A percentile compares a stretch with the other conserved stretches of the same genome.
Evolutionary conservation across 2,888 invertebrate species (phyloP).

Genomic region (Meliscaeva auricollis): DNA sequence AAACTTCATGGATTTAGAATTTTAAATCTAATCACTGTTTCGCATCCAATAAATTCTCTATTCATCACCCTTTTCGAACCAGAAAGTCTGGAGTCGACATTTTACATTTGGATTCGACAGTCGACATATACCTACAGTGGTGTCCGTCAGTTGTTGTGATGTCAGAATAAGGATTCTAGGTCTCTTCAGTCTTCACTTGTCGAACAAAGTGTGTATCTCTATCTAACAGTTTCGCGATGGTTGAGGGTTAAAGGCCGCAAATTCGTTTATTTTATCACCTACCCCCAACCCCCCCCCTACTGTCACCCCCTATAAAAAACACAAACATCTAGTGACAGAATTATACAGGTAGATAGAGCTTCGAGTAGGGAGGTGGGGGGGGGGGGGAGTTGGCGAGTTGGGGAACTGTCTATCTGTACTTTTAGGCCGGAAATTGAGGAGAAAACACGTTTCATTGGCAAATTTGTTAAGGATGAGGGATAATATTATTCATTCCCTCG

Average conservation of each 20-base stretch:
- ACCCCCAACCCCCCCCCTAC: neutral
- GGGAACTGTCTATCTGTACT: neutral
- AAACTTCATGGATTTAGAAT: constrained; percentile 68
- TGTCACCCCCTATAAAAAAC: too few species aligned
- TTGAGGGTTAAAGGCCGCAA: constrained; percentile 46
- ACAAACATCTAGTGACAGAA: neutral
- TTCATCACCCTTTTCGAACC: constrained; percentile 49
- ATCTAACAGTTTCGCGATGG: constrained; percentile 14
- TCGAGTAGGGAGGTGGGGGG: neutral
- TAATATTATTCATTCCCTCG: constrained; percentile 53
- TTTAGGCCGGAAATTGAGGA: constrained; percentile 43
- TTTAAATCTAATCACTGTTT: constrained; percentile 65
- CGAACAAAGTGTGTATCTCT: constrained; percentile 16
- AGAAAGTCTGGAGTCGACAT: neutral
- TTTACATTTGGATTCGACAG: constrained; percentile 21
- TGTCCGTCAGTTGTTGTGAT: constrained; percentile 9
- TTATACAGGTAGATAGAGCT: constrained; percentile 37
- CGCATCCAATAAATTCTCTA: constrained; percentile 57
- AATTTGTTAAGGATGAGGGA: constrained; percentile 36
- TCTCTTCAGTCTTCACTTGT: constrained; percentile 2
- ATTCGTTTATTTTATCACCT: constrained; percentile 48
- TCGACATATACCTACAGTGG: constrained; percentile 3
- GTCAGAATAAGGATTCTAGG: neutral
- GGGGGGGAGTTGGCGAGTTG: neutral
- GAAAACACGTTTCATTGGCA: constrained; percentile 64